Evolutionary conservation across 2,797 vertebrate species (phyloP).

Genomic region (Pangasius sanitwongsei): DNA sequence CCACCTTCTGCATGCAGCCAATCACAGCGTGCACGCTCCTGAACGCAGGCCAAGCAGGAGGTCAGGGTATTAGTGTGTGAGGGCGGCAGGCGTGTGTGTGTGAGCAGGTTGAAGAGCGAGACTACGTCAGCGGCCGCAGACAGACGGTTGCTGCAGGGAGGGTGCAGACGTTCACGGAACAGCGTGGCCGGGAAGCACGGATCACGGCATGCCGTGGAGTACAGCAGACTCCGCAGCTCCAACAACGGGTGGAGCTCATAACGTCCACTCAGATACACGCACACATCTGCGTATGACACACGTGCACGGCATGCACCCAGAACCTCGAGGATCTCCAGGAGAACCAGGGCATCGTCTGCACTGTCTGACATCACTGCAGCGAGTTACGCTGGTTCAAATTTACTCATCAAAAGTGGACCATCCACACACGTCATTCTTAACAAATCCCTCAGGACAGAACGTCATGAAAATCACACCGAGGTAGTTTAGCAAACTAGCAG

Average conservation of each 20-base stretch:
- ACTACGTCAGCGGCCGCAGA: conserved; percentile 94
- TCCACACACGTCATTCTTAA: conserved; percentile 6
- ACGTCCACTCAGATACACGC: conserved; percentile 89
- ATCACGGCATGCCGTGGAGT: conserved; percentile 91
- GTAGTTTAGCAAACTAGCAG: background rate
- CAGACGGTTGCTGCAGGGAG: conserved; percentile 89
- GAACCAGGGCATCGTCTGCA: conserved; percentile 83
- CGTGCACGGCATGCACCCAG: conserved; percentile 87
- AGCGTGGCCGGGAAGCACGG: conserved; percentile 94
- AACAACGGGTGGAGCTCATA: conserved; percentile 89
- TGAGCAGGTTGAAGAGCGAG: conserved; percentile 96
- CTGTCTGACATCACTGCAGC: conserved; percentile 51
- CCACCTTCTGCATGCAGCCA: conserved; percentile 73
- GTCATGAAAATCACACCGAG: background rate
- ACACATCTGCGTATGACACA: conserved; percentile 92
- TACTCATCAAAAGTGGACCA: conserved; percentile 18
- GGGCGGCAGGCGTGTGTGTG: conserved; percentile 83
- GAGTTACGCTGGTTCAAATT: conserved; percentile 17
- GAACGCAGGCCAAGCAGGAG: conserved; percentile 78
- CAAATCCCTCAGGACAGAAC: background rate
- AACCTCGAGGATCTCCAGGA: conserved; percentile 91
- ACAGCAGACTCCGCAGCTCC: conserved; percentile 88
- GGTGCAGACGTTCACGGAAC: conserved; percentile 88
- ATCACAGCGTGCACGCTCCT: conserved; percentile 71
- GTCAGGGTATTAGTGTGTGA: conserved; percentile 73